Evolutionary conservation across 2,888 invertebrate species (phyloP).

Genomic region (Mesochorus sp.): DNA sequence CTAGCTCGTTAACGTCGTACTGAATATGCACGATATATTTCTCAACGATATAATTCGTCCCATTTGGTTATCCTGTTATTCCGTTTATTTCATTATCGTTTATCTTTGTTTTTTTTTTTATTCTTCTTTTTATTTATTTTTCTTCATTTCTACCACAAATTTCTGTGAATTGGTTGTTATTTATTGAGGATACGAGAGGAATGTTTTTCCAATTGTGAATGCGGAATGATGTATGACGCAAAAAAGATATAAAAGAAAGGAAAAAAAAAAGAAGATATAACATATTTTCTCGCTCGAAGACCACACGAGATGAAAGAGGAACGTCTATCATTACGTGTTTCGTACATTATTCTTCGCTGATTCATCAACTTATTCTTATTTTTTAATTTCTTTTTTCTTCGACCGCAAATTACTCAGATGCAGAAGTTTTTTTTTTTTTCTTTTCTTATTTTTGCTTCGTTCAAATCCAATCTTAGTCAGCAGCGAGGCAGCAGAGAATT

Average conservation of each 20-base stretch:
- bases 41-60: conserved; percentile 73
- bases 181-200: conserved; percentile 74
- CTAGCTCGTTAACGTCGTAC: conserved; percentile 79
- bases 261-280: conserved; percentile 3
- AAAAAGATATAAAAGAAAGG: not conserved
- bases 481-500: not conserved
- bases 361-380: conserved; percentile 4
- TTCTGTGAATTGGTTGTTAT: conserved; percentile 53
- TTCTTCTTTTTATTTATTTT: too few relatives aligned
- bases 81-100: conserved; percentile 47
- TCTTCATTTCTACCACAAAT: conserved; percentile 46
- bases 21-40: conserved; percentile 78
- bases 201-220: conserved; percentile 83
- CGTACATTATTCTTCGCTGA: conserved; percentile 22
- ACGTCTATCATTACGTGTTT: conserved; percentile 20
- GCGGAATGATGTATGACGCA: conserved; percentile 75
- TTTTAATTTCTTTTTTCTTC: not conserved
- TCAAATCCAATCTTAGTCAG: not conserved
- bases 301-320: not conserved
- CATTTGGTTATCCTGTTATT: conserved; percentile 57
- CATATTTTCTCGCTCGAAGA: conserved; percentile 14
- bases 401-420: not conserved
- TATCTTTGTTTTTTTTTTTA: too few relatives aligned
- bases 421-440: too few relatives aligned
- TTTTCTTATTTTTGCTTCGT: not conserved